These are phyloP conservation scores for Phengaris arion DNA, from an alignment of 2,888 invertebrate genomes.

Conservation along the genomic window DNA sequence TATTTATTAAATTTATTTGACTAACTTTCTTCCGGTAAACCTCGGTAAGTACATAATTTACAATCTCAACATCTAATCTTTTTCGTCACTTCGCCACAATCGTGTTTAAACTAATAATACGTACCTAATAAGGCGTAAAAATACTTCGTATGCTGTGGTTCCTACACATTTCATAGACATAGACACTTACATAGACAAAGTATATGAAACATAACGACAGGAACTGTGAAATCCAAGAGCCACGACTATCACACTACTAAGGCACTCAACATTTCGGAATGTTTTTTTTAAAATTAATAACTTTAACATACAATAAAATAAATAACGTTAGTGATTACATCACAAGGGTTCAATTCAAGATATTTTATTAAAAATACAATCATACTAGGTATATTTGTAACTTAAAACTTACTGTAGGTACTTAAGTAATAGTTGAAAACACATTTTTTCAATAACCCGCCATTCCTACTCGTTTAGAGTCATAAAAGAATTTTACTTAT, in stretches of 20 bases:
- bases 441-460: not conserved
- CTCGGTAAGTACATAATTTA: constrained; percentile 6
- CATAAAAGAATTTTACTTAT: not conserved
- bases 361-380: not conserved
- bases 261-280: constrained; percentile 15
- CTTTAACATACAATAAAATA: not conserved
- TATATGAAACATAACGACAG: not conserved
- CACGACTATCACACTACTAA: constrained; percentile 5
- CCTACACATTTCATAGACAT: not conserved
- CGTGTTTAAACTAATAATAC: not conserved
- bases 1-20: constrained; percentile 22
- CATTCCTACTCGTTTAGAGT: not conserved
- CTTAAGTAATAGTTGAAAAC: not conserved
- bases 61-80: not conserved
- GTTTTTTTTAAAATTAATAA: not conserved
- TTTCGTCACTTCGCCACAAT: not conserved
- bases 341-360: not conserved
- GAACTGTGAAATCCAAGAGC: not conserved
- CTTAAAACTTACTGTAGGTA: not conserved
- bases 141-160: constrained; percentile 4
- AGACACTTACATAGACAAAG: too few relatives aligned
- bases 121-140: not conserved
- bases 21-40: constrained; percentile 1
- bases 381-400: not conserved
- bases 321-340: not conserved